Evolutionary conservation across 1,140 invertebrate species (phyloP).

Genomic region (Glossosoma conforme): DNA sequence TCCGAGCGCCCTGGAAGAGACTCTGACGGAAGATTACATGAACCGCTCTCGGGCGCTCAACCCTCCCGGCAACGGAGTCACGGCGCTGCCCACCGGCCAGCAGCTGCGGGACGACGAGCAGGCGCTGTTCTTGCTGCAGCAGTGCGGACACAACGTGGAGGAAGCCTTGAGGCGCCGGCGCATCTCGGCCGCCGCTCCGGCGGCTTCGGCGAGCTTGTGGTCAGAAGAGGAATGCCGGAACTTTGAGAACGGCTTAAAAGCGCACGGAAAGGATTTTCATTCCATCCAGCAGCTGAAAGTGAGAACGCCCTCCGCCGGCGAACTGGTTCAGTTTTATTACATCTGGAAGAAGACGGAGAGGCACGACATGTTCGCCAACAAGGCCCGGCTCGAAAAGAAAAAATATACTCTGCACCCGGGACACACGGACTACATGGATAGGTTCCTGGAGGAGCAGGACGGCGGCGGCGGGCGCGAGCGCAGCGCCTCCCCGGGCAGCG

Average conservation of each 20-base stretch:
- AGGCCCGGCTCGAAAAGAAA: slow-evolving; percentile 78
- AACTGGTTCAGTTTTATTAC: slow-evolving; percentile 97
- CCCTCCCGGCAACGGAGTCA: slow-evolving; percentile 50
- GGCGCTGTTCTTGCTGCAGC: slow-evolving; percentile 84
- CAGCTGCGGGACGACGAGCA: slow-evolving; percentile 92
- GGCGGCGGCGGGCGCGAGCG: slow-evolving; percentile 41
- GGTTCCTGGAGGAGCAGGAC: slow-evolving; percentile 79
- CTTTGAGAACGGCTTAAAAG: slow-evolving; percentile 90
- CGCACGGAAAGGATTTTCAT: slow-evolving; percentile 95
- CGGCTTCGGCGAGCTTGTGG: slow-evolving; percentile 83
- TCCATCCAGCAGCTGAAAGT: slow-evolving; percentile 92
- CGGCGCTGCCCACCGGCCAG: slow-evolving; percentile 64
- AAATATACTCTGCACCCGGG: slow-evolving; percentile 84
- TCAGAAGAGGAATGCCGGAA: slow-evolving; percentile 96
- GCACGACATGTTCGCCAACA: slow-evolving; percentile 87
- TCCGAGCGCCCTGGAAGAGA: slow-evolving; percentile 68
- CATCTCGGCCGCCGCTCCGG: slow-evolving; percentile 60
- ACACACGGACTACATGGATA: slow-evolving; percentile 81
- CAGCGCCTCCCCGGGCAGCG: slow-evolving; percentile 43
- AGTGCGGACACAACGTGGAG: slow-evolving; percentile 92
- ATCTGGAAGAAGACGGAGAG: slow-evolving; percentile 98
- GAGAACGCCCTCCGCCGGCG: slow-evolving; percentile 89
- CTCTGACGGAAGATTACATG: slow-evolving; percentile 78
- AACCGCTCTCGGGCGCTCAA: slow-evolving; percentile 56
- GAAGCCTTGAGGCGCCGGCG: slow-evolving; percentile 83